A percentile compares a stretch with the other conserved stretches of the same genome.
Conservation (phyloP, 2,888 invertebrate genomes). For the Ophion costatus region DNA sequence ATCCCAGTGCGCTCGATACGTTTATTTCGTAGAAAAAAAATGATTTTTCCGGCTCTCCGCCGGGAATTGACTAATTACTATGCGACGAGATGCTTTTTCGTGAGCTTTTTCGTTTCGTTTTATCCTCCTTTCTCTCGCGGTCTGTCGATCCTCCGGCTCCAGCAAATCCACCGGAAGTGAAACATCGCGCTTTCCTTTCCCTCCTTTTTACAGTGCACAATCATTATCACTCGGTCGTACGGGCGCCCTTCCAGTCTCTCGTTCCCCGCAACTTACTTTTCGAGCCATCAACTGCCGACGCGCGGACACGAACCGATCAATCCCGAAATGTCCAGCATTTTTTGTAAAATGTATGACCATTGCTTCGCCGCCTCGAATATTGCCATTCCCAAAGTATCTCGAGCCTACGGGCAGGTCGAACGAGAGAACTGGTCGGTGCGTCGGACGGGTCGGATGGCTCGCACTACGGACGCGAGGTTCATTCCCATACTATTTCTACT, state of each 20-base stretch:
- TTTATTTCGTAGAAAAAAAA: conserved; percentile 1
- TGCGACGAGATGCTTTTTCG: conserved; percentile 1
- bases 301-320: conserved; percentile 75
- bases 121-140: background rate
- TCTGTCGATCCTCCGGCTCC: background rate
- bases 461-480: conserved; percentile 30
- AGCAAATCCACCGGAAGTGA: background rate
- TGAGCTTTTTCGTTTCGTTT: background rate
- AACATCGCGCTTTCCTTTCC: conserved; percentile 21
- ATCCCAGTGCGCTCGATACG: conserved; percentile 9
- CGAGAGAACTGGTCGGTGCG: conserved; percentile 33
- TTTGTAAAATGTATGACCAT: background rate
- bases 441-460: conserved; percentile 38
- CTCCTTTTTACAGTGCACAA: conserved; percentile 50
- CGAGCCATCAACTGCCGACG: conserved; percentile 72
- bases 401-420: background rate
- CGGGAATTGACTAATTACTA: conserved; percentile 30
- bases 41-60: conserved; percentile 30
- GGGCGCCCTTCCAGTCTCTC: conserved; percentile 26
- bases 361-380: conserved; percentile 35
- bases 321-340: conserved; percentile 66
- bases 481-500: conserved; percentile 44
- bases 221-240: conserved; percentile 30
- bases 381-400: conserved; percentile 63
- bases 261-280: conserved; percentile 26